phyloP scores from a whole-genome alignment of 2,113 vertebrate species.

The Panthera leo region DNA sequence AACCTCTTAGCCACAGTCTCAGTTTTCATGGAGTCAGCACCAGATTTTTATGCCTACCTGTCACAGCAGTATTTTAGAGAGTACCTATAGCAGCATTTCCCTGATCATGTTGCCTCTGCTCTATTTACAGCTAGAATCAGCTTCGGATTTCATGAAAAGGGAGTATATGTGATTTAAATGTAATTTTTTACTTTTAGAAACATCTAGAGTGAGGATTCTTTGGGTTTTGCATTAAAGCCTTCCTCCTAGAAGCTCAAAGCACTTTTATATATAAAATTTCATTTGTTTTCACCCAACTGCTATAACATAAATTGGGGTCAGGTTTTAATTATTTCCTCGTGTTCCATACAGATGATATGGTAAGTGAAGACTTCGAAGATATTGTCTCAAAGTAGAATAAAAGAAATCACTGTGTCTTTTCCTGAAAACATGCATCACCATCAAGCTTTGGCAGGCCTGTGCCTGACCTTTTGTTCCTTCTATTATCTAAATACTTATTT shows the following conservation, averaged over 20 bases:
- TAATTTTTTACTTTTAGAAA: not conserved
- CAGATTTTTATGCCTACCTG: slow-evolving; percentile 22
- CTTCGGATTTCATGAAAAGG: not conserved
- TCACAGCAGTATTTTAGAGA: not conserved
- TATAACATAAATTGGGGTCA: slow-evolving; percentile 39
- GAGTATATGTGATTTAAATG: not conserved
- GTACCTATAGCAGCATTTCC: not conserved
- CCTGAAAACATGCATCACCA: slow-evolving; percentile 47
- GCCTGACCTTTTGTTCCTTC: slow-evolving; percentile 72
- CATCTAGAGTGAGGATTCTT: not conserved
- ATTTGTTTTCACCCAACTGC: slow-evolving; percentile 44
- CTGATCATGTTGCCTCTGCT: not conserved
- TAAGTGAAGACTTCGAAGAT: slow-evolving; percentile 59
- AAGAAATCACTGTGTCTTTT: slow-evolving; percentile 65
- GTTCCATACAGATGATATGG: slow-evolving; percentile 37
- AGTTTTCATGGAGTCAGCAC: slow-evolving; percentile 31
- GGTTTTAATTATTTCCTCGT: slow-evolving; percentile 66
- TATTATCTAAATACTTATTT: slow-evolving; percentile 72
- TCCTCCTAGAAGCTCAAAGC: slow-evolving; percentile 4
- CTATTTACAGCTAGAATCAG: not conserved
- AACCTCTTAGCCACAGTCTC: slow-evolving; percentile 37
- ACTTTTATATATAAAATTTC: slow-evolving; percentile 39
- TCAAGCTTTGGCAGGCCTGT: slow-evolving; percentile 67
- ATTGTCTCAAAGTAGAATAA: slow-evolving; percentile 56
- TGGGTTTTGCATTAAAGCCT: not conserved